Conservation (phyloP, 2,797 vertebrate genomes). For the Galagoides demidoff region DNA sequence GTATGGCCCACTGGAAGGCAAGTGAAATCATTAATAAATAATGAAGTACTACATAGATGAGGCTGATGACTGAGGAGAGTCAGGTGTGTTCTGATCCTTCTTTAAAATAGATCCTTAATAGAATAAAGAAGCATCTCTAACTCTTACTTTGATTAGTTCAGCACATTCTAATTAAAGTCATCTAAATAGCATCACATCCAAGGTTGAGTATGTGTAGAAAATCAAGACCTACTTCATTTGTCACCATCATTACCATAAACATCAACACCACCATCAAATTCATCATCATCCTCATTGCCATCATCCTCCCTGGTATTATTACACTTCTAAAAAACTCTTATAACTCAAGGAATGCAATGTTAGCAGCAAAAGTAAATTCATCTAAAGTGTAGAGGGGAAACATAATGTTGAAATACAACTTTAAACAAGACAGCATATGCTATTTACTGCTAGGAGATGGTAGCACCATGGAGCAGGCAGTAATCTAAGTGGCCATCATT, state of each 20-base stretch:
- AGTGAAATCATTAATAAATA: neutral
- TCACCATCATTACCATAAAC: neutral
- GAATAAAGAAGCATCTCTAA: neutral
- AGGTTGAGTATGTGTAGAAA: neutral
- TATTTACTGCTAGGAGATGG: conserved; percentile 50
- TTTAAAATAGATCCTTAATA: neutral
- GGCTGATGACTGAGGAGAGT: neutral
- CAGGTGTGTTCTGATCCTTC: neutral
- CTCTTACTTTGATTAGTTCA: conserved; percentile 17
- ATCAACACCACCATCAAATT: neutral
- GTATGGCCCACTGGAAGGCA: neutral
- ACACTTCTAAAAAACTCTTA: neutral
- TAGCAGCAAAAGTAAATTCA: neutral
- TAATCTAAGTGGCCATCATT: conserved; percentile 51
- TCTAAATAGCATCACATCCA: neutral
- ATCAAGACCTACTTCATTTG: neutral
- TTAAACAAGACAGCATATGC: conserved; percentile 32
- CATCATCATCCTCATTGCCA: neutral
- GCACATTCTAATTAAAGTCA: conserved; percentile 29
- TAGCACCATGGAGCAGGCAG: neutral
- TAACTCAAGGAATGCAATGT: neutral
- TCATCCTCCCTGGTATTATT: neutral
- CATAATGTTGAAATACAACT: conserved; percentile 48
- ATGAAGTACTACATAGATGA: neutral
- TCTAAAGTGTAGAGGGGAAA: neutral